phyloP scores from a whole-genome alignment of 1,140 invertebrate genomes.

The Heliconius congener region DNA sequence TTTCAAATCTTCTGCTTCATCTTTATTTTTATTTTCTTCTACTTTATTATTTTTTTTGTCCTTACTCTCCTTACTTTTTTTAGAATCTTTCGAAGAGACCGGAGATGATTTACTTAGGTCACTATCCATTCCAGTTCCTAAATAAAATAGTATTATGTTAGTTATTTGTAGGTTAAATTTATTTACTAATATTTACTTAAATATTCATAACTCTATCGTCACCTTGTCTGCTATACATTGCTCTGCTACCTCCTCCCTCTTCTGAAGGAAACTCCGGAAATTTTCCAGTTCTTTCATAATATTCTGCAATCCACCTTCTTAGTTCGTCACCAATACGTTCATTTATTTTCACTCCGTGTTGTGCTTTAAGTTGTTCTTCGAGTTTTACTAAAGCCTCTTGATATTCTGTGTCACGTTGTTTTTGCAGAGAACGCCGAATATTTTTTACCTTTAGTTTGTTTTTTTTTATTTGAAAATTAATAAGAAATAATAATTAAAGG shows the following conservation, averaged over 20 bases:
- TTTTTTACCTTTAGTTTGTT: conserved; percentile 75
- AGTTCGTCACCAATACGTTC: conserved; percentile 93
- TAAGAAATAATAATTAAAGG: not conserved
- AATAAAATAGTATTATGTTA: not conserved
- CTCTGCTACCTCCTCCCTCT: conserved; percentile 92
- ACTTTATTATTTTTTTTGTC: conserved; percentile 70
- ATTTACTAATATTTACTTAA: too few relatives aligned
- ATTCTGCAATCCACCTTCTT: conserved; percentile 91
- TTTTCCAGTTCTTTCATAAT: conserved; percentile 90
- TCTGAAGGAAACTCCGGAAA: conserved; percentile 95
- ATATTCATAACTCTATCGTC: not conserved
- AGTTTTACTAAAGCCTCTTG: conserved; percentile 82
- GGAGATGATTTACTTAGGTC: conserved; percentile 89
- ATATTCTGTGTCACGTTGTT: conserved; percentile 83
- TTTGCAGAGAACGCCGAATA: conserved; percentile 83
- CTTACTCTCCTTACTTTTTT: conserved; percentile 85
- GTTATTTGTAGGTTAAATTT: too few relatives aligned
- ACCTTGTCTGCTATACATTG: conserved; percentile 90
- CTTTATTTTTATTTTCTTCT: conserved; percentile 82
- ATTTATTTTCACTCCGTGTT: conserved; percentile 86
- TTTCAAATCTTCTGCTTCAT: conserved; percentile 83
- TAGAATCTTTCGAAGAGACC: conserved; percentile 89
- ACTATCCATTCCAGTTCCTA: conserved; percentile 85
- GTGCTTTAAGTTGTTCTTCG: conserved; percentile 83
- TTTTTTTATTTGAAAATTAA: not conserved